Base-by-base conservation (phyloP, 1,140 invertebrate genomes). In the Bombus sibiricus region DNA sequence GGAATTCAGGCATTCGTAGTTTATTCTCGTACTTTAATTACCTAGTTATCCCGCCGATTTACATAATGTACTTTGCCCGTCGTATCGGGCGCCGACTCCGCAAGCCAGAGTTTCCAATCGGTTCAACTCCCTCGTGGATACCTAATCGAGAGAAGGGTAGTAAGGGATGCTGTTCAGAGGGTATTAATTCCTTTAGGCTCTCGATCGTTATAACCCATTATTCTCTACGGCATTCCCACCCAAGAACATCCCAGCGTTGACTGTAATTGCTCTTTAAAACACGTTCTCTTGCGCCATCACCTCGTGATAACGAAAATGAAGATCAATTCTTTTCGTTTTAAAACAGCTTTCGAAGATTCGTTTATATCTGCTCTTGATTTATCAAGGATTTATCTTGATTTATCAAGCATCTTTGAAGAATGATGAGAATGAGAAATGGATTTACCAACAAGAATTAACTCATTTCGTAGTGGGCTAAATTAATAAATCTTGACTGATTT, bases 11-110 rank as follows among this genome's bases (percentile, higher is more conserved):
- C 90, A 78, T 89, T 85, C 71, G 81, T 91, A 91, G 90, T 91
- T 91, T 91, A 91, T 91, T 89, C 87, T 39, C 90, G 90, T 91
- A 91, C 90, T 91, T 91, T 91, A 91, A 91, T 91, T 91, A 90
- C 89, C 89, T 90, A 91, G 90, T 91, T 91, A 90, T 89, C 90
- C 82, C 78, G 25, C 72, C 87, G 82, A 91, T 91, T 91, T 91
- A 90, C 90, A 91, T 91, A 91, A 91, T 91, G 90, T 88, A 91
- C 87, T 66, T 87, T 47, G 87, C 76, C 72, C 75, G 87, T 83
- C 83, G 78, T 72, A 66, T 62, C 57, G 69, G 43, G 62, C 79
- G 77, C 53, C 81, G 89, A 82, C 82, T 79, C 69, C 71, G 86
- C 86, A n/a, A 81, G 68, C 78, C 77, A 87, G 90, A 83, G 83